Base-by-base conservation (phyloP, 1,140 invertebrate genomes). In the Dicyema japonicum region DNA sequence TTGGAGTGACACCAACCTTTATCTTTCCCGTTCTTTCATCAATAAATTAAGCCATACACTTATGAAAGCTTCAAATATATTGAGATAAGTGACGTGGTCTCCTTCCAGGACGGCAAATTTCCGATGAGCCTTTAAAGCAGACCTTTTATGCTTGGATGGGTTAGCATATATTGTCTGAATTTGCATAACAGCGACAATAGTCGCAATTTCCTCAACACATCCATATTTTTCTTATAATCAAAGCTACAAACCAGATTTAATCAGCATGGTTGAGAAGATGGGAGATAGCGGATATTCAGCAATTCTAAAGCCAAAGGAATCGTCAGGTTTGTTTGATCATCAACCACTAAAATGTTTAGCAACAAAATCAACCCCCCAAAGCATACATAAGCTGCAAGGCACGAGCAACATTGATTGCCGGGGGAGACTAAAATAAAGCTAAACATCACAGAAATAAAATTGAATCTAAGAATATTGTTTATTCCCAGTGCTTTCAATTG, bases 401-500 rank as follows among this genome's bases (percentile, higher is more conserved):
- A 15, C 64, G 40, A 0, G 78, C 50, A n/a, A 92, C 54, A 50
- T 72, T 71, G 41, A 67, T 64, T 3, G 74, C 67, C 0, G 80
- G 75, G 0, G 80, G 82, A 0, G 72, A 64, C 45, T 57, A 33
- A 1, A 65, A 69, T 1, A 69, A 67, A 43, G 75, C 72, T 17
- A 3, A 27, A 15, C 11, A 17, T 29, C 29, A 54, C 50, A 5
- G 58, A 52, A 3, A 57, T 36, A 37, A 59, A 61, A 33, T 52
- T 35, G 39, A 62, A 62, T 26, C 48, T 42, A 5, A 60, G 36
- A 7, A 63, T 59, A 44, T 92, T 92, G 30, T 70, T 62, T 27
- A 97, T 76, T 1, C 82, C 82, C 0, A 97, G 46, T 3, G 80
- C 75, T 56, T 92, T 90, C 5, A 97, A 43, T 43, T 82, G 75